Percentiles rank a stretch among this genome's conserved stretches.
These are phyloP conservation scores for Neuroterus valhalla DNA, from an alignment of 1,140 invertebrate genomes.

Conservation along the genomic window DNA sequence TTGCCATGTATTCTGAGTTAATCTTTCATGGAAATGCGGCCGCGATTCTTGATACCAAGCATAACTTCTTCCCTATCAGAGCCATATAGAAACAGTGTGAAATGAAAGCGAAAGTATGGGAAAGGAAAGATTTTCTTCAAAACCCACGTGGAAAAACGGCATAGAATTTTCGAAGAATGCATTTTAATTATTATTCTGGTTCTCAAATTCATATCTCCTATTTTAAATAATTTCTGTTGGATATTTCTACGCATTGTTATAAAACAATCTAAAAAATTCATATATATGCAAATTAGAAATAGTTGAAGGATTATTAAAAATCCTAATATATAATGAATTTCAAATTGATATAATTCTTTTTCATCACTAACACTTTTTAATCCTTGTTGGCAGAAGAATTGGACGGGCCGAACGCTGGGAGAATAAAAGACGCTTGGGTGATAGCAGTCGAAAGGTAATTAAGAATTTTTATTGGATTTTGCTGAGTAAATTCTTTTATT, in stretches of 20 bases:
- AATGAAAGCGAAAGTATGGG: background rate
- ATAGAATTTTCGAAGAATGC: no score
- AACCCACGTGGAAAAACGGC: no score
- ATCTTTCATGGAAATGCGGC: constrained; percentile 23
- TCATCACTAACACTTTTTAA: constrained; percentile 29
- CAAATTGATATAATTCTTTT: background rate
- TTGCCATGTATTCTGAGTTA: background rate
- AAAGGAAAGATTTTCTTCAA: background rate
- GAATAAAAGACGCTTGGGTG: constrained; percentile 95
- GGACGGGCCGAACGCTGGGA: constrained; percentile 85
- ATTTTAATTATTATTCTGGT: no score
- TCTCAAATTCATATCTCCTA: no score
- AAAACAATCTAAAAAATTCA: no score
- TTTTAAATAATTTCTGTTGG: no score
- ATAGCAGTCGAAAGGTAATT: constrained; percentile 93
- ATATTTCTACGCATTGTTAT: no score
- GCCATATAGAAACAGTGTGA: background rate
- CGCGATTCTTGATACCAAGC: constrained; percentile 5
- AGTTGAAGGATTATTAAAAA: no score
- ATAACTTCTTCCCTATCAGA: constrained; percentile 20
- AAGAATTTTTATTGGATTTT: background rate
- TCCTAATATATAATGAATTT: no score
- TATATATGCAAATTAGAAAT: no score
- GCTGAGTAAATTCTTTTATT: background rate
- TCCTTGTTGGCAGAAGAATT: constrained; percentile 82